Conservation (phyloP, 1,140 invertebrate genomes). For the Hyles euphorbiae region DNA sequence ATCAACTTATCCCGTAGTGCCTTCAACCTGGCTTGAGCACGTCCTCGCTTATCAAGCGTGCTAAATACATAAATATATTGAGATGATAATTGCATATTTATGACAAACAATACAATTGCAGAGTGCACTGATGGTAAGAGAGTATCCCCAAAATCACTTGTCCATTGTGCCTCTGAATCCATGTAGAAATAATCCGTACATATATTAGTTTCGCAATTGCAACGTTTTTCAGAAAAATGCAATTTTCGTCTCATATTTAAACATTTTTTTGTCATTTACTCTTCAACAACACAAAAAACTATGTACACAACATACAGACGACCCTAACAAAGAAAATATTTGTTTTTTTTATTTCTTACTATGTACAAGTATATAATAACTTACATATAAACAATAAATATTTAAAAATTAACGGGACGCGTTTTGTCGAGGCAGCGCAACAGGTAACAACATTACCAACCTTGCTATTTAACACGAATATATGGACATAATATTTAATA, state of each 20-base stretch:
- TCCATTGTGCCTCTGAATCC: too few species aligned
- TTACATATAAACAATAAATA: constrained; percentile 69
- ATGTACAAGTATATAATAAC: constrained; percentile 66
- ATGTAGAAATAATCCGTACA: too few species aligned
- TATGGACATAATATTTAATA: constrained; percentile 2
- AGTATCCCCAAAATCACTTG: too few species aligned
- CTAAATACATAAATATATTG: too few species aligned
- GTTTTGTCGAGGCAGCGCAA: constrained; percentile 30
- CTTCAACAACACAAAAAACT: constrained; percentile 54
- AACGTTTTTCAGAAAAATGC: too few species aligned
- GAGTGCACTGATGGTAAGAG: too few species aligned
- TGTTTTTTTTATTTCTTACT: constrained; percentile 52
- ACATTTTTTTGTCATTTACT: constrained; percentile 48
- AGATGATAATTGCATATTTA: too few species aligned
- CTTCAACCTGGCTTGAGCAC: not conserved
- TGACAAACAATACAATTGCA: too few species aligned
- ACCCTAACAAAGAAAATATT: constrained; percentile 49
- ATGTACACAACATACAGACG: constrained; percentile 56
- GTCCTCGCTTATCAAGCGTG: too few species aligned
- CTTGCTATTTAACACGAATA: not conserved
- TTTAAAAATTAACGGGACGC: constrained; percentile 50
- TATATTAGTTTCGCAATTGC: too few species aligned
- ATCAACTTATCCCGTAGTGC: constrained; percentile 6
- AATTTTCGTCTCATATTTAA: not conserved
- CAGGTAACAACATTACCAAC: not conserved